Evolutionary conservation across 2,113 vertebrate genomes (phyloP), one percentile per base, ranked within the genome.

Genomic region (Callocephalon fimbriatum): DNA sequence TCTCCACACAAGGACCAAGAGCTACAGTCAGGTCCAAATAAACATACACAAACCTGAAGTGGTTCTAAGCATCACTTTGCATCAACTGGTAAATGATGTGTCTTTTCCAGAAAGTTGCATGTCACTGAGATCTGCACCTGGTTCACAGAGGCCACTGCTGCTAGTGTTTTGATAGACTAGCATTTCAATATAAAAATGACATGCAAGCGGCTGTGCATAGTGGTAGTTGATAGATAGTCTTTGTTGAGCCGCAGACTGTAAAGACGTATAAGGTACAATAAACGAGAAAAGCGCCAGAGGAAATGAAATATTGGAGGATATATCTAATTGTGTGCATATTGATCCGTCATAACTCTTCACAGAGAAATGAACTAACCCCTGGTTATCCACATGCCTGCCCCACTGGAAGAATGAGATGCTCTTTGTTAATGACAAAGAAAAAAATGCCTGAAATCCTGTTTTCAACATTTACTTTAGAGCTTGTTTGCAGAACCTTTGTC

Each of bases 401-500:
- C 12, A 7, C 53, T 19, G 38, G 3, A 53, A 71, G 79, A 50
- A 54, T 79, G 74, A 10, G 59, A 19, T 26, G 32, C 14, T 86
- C 27, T 72, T 62, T 86, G 40, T 45, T 29, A 25, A 45, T 20
- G 25, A 25, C 54, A 10, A 10, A 59, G 48, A 18, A 8, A 17
- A 86, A 90, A 54, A 29, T 2, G 1, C 29, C 75, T 76, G 18
- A 90, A 78, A 37, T 27, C 0, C 50, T 70, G 29, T 42, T 95
- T 61, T 50, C 56, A 31, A 42, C 35, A 2, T 82, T 88, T 26
- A 74, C 35, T 65, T 3, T 96, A 99, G 99, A 98, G 98, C 95
- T 98, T 99, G 86, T 97, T 99, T 96, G 97, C 98, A 71, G 98
- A 98, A 61, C 98, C 99, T 12, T 85, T 99, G 95, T 98, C 98